Evolutionary conservation across 2,888 invertebrate genomes (phyloP).

Genomic region (Notocelia uddmanniana): DNA sequence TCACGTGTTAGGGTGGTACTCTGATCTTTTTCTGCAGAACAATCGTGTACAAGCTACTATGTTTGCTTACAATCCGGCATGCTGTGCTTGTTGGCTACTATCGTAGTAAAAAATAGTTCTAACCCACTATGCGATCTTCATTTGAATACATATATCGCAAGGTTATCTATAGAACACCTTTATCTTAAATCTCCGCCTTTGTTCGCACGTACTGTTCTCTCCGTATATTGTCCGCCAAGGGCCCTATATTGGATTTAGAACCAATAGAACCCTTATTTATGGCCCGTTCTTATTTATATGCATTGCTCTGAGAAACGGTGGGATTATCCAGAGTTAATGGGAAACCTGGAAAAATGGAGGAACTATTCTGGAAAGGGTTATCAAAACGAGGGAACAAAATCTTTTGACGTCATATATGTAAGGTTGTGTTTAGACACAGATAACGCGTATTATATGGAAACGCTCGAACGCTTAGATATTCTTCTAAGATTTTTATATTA

Average conservation of each 20-base stretch:
- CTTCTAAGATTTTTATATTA: no score
- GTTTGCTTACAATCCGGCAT: no score
- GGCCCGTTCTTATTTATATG: slow-evolving; percentile 35
- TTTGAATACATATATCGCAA: neutral
- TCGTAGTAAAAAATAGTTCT: neutral
- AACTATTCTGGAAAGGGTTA: neutral
- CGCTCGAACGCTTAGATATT: no score
- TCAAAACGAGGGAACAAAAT: neutral
- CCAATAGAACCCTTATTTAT: slow-evolving; percentile 40
- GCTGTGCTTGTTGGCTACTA: no score
- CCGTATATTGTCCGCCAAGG: slow-evolving; percentile 14
- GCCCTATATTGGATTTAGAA: slow-evolving; percentile 40
- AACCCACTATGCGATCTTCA: neutral
- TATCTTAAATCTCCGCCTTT: slow-evolving; percentile 9
- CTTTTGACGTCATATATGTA: neutral
- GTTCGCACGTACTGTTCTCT: neutral
- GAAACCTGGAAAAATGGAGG: slow-evolving; percentile 8
- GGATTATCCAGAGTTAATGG: slow-evolving; percentile 31
- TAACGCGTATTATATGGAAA: no score
- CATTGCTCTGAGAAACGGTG: slow-evolving; percentile 26
- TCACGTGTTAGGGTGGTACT: no score
- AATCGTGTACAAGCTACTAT: no score
- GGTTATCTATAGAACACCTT: neutral
- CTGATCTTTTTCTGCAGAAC: no score
- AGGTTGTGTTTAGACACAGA: neutral